A percentile compares a stretch with the other conserved stretches of the same genome.
These are phyloP conservation scores for Leucosticte australis DNA, from an alignment of 2,113 vertebrate species.

Conservation along the genomic window DNA sequence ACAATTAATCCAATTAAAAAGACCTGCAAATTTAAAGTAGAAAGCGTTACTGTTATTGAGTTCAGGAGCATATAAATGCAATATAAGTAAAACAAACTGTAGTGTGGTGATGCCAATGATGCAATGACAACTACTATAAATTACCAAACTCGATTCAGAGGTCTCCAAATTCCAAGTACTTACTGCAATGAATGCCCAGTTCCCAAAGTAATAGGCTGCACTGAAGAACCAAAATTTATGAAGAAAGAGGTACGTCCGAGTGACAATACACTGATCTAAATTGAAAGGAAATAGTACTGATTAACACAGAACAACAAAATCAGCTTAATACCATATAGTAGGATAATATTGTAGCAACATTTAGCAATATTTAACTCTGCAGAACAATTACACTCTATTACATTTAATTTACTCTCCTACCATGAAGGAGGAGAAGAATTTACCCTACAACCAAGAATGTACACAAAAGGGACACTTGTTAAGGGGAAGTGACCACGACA, in stretches of 20 bases:
- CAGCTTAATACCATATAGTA: not conserved
- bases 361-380: not conserved
- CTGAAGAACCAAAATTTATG: conserved; percentile 99
- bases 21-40: conserved; percentile 74
- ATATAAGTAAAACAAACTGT: not conserved
- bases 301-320: not conserved
- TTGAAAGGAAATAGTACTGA: not conserved
- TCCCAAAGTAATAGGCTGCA: conserved; percentile 96
- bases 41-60: not conserved
- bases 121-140: not conserved
- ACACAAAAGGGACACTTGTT: not conserved
- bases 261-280: conserved; percentile 93
- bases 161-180: conserved; percentile 60
- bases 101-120: not conserved
- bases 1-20: conserved; percentile 91
- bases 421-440: not conserved
- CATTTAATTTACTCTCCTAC: not conserved
- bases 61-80: not conserved
- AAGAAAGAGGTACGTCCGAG: conserved; percentile 93
- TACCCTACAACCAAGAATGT: not conserved
- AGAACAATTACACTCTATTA: not conserved
- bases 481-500: not conserved
- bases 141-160: not conserved
- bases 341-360: not conserved
- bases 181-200: conserved; percentile 96